Percentiles rank a stretch among this genome's conserved stretches.
phyloP scores from a whole-genome alignment of 2,113 vertebrate species.

The Felis chaus region DNA sequence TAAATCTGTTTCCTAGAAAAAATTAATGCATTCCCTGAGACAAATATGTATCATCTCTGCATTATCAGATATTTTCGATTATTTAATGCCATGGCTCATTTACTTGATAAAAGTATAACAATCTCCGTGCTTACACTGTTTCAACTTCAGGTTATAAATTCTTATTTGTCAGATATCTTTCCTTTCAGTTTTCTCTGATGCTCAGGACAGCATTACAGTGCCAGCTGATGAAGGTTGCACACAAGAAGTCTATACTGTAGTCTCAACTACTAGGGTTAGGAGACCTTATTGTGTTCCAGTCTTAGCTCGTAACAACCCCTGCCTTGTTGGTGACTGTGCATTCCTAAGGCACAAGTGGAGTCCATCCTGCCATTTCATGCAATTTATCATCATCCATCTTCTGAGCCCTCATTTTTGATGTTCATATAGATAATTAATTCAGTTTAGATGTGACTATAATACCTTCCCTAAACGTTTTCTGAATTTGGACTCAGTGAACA shows the following conservation, averaged over 20 bases:
- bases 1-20: constrained; percentile 13
- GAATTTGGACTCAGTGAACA: neutral
- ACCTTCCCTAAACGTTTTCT: neutral
- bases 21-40: neutral
- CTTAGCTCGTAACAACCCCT: neutral
- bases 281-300: neutral
- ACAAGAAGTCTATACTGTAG: neutral
- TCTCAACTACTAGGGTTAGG: neutral
- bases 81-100: constrained; percentile 32
- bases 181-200: neutral
- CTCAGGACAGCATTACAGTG: neutral
- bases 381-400: neutral
- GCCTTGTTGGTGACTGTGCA: neutral
- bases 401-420: neutral
- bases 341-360: neutral
- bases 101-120: constrained; percentile 31
- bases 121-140: neutral
- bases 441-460: neutral
- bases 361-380: neutral
- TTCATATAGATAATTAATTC: neutral
- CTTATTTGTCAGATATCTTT: neutral
- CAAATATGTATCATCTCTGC: constrained; percentile 12
- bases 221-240: neutral
- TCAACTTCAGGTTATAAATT: constrained; percentile 29
- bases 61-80: constrained; percentile 28